phyloP scores from a whole-genome alignment of 2,113 vertebrate species.

The Pedetes capensis region DNA sequence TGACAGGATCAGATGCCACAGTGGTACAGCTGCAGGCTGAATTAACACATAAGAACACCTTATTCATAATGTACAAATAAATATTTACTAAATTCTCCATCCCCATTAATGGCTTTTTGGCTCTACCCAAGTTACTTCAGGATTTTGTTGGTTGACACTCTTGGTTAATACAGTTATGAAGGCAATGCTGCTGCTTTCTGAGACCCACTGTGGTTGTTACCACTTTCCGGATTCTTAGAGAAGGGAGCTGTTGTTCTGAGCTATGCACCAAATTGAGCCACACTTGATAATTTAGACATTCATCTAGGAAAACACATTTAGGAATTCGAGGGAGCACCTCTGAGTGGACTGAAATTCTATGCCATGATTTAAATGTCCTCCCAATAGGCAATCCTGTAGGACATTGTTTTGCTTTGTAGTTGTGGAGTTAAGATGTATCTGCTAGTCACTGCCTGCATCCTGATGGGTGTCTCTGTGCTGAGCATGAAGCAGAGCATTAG shows the following conservation, averaged over 20 bases:
- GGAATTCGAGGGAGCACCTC: not conserved
- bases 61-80: not conserved
- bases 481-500: not conserved
- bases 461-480: accelerated
- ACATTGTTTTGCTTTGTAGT: not conserved
- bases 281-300: not conserved
- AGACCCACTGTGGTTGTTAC: not conserved
- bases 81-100: not conserved
- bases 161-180: not conserved
- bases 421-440: not conserved
- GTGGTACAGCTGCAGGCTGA: too few relatives aligned
- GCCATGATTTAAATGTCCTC: not conserved
- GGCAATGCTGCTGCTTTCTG: not conserved
- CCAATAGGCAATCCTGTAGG: not conserved
- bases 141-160: not conserved
- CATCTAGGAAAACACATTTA: not conserved
- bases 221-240: not conserved
- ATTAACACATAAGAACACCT: too few relatives aligned
- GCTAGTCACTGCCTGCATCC: not conserved
- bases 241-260: not conserved
- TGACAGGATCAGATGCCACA: too few relatives aligned
- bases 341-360: not conserved
- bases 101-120: not conserved
- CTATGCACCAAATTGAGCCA: not conserved
- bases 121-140: not conserved